phyloP scores from a whole-genome alignment of 2,888 invertebrate genomes.

The Danaus chrysippus region DNA sequence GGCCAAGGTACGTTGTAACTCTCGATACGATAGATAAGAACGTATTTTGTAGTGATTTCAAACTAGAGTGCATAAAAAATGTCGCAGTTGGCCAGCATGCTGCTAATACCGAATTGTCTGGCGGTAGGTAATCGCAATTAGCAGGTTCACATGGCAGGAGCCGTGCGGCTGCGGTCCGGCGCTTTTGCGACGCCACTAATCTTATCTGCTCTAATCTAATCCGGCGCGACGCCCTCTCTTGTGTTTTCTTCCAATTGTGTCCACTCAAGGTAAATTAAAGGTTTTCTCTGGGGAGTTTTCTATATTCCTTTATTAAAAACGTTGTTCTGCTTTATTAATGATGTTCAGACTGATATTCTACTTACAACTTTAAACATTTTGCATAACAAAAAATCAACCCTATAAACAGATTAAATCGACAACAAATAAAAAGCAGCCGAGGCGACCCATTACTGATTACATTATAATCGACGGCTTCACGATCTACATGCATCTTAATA shows the following conservation, averaged over 20 bases:
- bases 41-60: constrained; percentile 32
- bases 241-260: constrained; percentile 77
- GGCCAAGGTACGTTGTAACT: constrained; percentile 47
- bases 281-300: constrained; percentile 65
- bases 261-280: constrained; percentile 75
- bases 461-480: constrained; percentile 25
- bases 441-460: constrained; percentile 19
- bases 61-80: constrained; percentile 30
- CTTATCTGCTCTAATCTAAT: constrained; percentile 76
- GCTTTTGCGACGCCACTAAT: constrained; percentile 60
- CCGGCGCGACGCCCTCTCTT: constrained; percentile 69
- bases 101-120: constrained; percentile 34
- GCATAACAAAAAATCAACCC: neutral
- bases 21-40: constrained; percentile 36
- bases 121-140: constrained; percentile 53
- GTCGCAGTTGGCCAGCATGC: constrained; percentile 33
- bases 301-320: constrained; percentile 40
- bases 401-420: constrained; percentile 7
- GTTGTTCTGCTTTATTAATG: neutral
- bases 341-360: neutral
- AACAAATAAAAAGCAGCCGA: neutral
- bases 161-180: constrained; percentile 39
- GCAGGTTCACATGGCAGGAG: constrained; percentile 52
- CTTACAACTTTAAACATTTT: constrained; percentile 5
- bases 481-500: constrained; percentile 25